These are phyloP conservation scores for Drosophila subpulchrella DNA, from an alignment of 1,140 invertebrate species.

Conservation along the genomic window DNA sequence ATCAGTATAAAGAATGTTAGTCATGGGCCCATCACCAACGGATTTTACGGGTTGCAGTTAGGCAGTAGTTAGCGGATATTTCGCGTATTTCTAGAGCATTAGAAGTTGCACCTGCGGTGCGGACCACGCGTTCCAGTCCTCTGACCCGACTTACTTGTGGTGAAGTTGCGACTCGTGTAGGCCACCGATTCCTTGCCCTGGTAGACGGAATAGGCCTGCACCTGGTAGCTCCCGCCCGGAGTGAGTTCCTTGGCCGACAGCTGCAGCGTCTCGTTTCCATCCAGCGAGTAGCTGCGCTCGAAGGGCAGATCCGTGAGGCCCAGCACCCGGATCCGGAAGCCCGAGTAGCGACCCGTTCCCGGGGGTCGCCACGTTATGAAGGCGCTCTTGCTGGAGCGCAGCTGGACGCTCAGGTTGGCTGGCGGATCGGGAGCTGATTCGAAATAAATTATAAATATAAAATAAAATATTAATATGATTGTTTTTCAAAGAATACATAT, in stretches of 20 bases:
- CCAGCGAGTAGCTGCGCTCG: constrained; percentile 87
- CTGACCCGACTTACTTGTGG: constrained; percentile 90
- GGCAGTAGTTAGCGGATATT: constrained; percentile 2
- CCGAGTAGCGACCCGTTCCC: constrained; percentile 90
- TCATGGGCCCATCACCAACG: constrained; percentile 25
- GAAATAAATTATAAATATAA: neutral
- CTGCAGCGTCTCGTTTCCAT: constrained; percentile 88
- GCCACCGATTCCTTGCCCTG: constrained; percentile 95
- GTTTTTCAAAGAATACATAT: no score
- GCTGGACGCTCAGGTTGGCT: constrained; percentile 92
- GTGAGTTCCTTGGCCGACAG: constrained; percentile 92
- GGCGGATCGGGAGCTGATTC: constrained; percentile 93
- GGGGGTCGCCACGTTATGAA: constrained; percentile 94
- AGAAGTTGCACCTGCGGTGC: constrained; percentile 64
- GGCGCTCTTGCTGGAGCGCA: constrained; percentile 92
- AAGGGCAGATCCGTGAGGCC: constrained; percentile 87
- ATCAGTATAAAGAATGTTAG: constrained; percentile 29
- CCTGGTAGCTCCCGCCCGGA: constrained; percentile 93
- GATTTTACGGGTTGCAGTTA: constrained; percentile 4
- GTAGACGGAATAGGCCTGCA: constrained; percentile 94
- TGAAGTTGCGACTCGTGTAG: constrained; percentile 96
- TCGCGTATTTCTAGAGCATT: constrained; percentile 3
- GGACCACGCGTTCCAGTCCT: constrained; percentile 50
- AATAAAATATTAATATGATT: no score
- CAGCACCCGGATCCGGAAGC: constrained; percentile 91